Evolutionary conservation across 2,797 vertebrate genomes (phyloP), one percentile per base, ranked within the genome.

Genomic region (Chloroceryle inda): DNA sequence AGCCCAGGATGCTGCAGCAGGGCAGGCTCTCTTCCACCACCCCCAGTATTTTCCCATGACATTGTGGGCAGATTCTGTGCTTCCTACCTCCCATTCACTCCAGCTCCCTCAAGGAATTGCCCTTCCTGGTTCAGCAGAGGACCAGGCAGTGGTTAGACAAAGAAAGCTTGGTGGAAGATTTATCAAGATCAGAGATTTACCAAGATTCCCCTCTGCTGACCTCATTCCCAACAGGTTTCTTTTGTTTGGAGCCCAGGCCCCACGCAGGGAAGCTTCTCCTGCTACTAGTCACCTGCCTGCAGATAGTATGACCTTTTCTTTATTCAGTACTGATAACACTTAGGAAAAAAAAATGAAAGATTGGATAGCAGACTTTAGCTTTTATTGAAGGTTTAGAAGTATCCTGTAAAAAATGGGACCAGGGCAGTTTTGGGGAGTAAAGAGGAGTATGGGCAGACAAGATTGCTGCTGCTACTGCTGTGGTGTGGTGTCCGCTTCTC

Each of bases 221-320:
- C 67, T 93, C 31, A 69, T 73, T 78, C 59, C 59, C 26, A 69
- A 22, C 9, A 13, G 37, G 23, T 58, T 78, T 89, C 31, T 91
- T 76, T 63, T 61, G 33, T 75, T 20, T 80, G 75, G 44, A 91
- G 61, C 44, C 58, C 81, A 85, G 44, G 15, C 8, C 27, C 10
- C 27, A 52, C 0, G 1, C 55, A 52, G 47, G 35, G 71, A 33
- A 91, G 19, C 62, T 86, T 75, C 37, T 69, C 40, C 83, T 88
- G 44, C 67, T 91, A 64, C 44, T 67, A 49, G 24, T 86, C 37
- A 78, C 73, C 58, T 88, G 19, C 29, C 69, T 92, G 52, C 40
- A 69, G 67, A 53, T 63, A 79, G 90, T 62, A 33, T 42, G 62
- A 78, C 66, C 33, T 85, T 91, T 94, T 86, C 18, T 75, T 89